Evolutionary conservation across 2,113 vertebrate genomes (phyloP), one percentile per base, ranked within the genome.

Genomic region (Salminus brasiliensis): DNA sequence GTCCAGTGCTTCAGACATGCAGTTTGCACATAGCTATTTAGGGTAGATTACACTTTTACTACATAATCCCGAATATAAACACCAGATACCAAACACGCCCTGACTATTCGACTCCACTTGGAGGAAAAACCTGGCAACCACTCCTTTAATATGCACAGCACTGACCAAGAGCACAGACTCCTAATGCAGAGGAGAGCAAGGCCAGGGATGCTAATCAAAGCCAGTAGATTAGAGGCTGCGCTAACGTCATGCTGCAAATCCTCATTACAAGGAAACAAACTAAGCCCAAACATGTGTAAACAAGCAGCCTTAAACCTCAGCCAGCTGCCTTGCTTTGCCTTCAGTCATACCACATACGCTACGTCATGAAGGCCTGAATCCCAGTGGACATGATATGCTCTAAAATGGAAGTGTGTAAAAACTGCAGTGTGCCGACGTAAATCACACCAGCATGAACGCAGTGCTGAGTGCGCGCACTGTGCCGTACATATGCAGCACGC

Each of bases 181-280:
- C 25, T 36, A 21, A 66, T 18, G 49, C 2, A 30, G 41, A 1
- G 0, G 34, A 45, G 68, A 10, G 25, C 59, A 10, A 63, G 72
- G 41, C 41, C 36, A 5, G 23, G 55, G 66, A 68, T 66, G 29
- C 36, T 71, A 63, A 59, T 57, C 21, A 49, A 34, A 69, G 18
- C 36, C 53, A 36, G 66, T n/a, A 15, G 68, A 83, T 83, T 36
- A n/a, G 12, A 72, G 67, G 39, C 52, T 39, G 60, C 27, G 47
- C 32, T 57, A 66, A 59, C 47, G 59, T 83, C 65, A 79, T 65
- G 59, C 76, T 65, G 69, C 47, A 62, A 11, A 39, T 52, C 34
- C 57, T 83, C 66, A 76, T 72, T 71, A 68, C 53, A 75, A n/a
- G 55, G 62, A 55, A 57, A 76, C 76, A 76, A 75, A 69, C 65